These are phyloP conservation scores for Cetoscarus ocellatus DNA, from an alignment of 2,797 vertebrate species.

Conservation along the genomic window DNA sequence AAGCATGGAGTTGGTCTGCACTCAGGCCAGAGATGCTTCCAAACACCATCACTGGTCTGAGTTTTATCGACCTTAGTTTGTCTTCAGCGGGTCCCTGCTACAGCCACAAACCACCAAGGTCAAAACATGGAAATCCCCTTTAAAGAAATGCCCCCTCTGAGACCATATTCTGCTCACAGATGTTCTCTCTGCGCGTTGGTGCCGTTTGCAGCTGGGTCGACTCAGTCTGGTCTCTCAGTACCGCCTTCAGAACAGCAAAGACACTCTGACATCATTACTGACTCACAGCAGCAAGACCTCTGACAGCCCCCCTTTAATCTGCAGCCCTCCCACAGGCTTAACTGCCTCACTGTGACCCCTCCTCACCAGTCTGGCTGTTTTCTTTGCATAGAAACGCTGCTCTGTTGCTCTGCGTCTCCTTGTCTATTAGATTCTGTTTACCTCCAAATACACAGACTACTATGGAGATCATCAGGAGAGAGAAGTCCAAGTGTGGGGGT, in stretches of 20 bases:
- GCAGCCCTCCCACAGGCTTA: slow-evolving; percentile 64
- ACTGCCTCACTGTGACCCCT: neutral
- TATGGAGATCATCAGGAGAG: slow-evolving; percentile 44
- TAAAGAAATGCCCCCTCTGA: neutral
- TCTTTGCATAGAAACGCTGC: slow-evolving; percentile 51
- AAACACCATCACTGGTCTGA: neutral
- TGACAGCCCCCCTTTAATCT: slow-evolving; percentile 57
- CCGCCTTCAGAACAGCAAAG: slow-evolving; percentile 32
- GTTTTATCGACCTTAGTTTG: slow-evolving; percentile 2
- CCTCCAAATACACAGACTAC: slow-evolving; percentile 50
- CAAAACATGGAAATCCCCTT: slow-evolving; percentile 54
- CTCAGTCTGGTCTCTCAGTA: slow-evolving; percentile 46
- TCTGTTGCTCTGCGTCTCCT: slow-evolving; percentile 41
- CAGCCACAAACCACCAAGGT: slow-evolving; percentile 20
- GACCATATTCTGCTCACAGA: slow-evolving; percentile 30
- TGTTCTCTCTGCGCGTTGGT: slow-evolving; percentile 43
- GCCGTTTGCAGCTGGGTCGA: slow-evolving; percentile 39
- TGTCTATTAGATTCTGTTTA: slow-evolving; percentile 44
- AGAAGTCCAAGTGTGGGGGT: slow-evolving; percentile 20
- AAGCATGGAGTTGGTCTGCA: neutral
- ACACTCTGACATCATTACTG: slow-evolving; percentile 55
- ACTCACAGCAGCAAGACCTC: slow-evolving; percentile 57
- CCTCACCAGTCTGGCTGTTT: slow-evolving; percentile 32
- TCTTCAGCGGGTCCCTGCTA: slow-evolving; percentile 3
- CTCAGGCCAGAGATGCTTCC: neutral